Percentiles rank a stretch among this genome's conserved stretches.
Conservation (phyloP, 2,888 invertebrate genomes). For the Geotrupes spiniger region DNA sequence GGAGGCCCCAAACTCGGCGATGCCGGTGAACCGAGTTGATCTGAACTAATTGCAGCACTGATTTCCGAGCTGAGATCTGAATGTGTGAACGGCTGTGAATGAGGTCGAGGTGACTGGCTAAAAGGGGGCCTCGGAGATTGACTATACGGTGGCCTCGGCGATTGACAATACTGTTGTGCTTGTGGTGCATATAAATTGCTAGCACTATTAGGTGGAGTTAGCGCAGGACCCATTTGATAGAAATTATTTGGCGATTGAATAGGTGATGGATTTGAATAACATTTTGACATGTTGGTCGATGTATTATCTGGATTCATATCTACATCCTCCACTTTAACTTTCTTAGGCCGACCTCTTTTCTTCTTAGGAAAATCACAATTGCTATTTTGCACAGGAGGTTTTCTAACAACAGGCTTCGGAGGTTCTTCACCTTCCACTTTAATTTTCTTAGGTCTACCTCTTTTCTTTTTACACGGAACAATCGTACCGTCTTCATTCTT, state of each 20-base stretch:
- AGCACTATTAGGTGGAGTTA: constrained; percentile 47
- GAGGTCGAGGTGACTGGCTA: constrained; percentile 47
- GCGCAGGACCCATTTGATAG: constrained; percentile 48
- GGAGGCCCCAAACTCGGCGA: constrained; percentile 69
- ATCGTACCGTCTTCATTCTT: constrained; percentile 63
- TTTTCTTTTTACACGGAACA: constrained; percentile 78
- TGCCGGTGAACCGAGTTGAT: constrained; percentile 64
- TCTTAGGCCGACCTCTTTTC: constrained; percentile 85
- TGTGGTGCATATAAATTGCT: constrained; percentile 45
- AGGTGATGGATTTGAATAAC: constrained; percentile 53
- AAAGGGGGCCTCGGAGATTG: constrained; percentile 41
- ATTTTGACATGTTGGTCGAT: constrained; percentile 50
- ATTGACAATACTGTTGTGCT: constrained; percentile 43
- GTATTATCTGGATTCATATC: constrained; percentile 43
- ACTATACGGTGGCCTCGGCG: constrained; percentile 42
- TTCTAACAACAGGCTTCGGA: constrained; percentile 53
- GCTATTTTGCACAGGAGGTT: constrained; percentile 46
- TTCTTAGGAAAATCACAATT: constrained; percentile 73
- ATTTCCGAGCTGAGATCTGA: constrained; percentile 75
- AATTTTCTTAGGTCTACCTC: constrained; percentile 86
- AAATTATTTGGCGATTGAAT: constrained; percentile 54
- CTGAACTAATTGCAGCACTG: constrained; percentile 73
- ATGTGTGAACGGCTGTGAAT: constrained; percentile 61
- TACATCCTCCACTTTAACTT: constrained; percentile 57
- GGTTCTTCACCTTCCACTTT: constrained; percentile 67